phyloP scores from a whole-genome alignment of 1,140 invertebrate genomes.

The Macrostomum lignano region DNA sequence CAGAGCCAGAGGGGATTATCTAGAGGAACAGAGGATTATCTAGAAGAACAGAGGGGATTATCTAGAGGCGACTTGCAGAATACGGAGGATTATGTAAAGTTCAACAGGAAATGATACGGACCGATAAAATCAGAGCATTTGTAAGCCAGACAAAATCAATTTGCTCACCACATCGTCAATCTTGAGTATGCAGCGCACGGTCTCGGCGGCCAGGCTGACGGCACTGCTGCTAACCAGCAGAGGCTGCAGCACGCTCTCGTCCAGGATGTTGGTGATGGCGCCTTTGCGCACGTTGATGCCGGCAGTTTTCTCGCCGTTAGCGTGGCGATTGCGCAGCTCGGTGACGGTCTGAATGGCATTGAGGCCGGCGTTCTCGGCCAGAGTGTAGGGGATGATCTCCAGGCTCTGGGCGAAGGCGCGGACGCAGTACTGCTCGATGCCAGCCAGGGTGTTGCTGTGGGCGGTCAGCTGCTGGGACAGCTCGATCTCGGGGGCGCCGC shows the following conservation, averaged over 20 bases:
- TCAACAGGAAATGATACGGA: too few relatives aligned
- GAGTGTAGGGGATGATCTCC: slow-evolving; percentile 78
- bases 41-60: too few relatives aligned
- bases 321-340: slow-evolving; percentile 71
- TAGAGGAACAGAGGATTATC: too few relatives aligned
- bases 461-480: slow-evolving; percentile 53
- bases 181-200: slow-evolving; percentile 82
- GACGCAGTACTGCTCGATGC: slow-evolving; percentile 69
- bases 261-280: slow-evolving; percentile 58
- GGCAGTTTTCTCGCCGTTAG: slow-evolving; percentile 44
- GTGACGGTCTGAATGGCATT: slow-evolving; percentile 89
- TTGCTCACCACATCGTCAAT: slow-evolving; percentile 97
- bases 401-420: slow-evolving; percentile 76
- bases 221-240: slow-evolving; percentile 71
- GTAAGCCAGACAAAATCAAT: too few relatives aligned
- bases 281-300: slow-evolving; percentile 78
- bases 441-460: slow-evolving; percentile 49
- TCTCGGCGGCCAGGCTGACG: slow-evolving; percentile 74
- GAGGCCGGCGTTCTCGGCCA: slow-evolving; percentile 97
- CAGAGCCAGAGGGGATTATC: too few relatives aligned
- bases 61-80: too few relatives aligned
- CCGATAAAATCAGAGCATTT: too few relatives aligned
- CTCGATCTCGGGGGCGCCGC: slow-evolving; percentile 85
- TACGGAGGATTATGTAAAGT: too few relatives aligned
- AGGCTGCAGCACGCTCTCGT: slow-evolving; percentile 90